Evolutionary conservation across 2,797 vertebrate genomes (phyloP).

Genomic region (Tapirus indicus): DNA sequence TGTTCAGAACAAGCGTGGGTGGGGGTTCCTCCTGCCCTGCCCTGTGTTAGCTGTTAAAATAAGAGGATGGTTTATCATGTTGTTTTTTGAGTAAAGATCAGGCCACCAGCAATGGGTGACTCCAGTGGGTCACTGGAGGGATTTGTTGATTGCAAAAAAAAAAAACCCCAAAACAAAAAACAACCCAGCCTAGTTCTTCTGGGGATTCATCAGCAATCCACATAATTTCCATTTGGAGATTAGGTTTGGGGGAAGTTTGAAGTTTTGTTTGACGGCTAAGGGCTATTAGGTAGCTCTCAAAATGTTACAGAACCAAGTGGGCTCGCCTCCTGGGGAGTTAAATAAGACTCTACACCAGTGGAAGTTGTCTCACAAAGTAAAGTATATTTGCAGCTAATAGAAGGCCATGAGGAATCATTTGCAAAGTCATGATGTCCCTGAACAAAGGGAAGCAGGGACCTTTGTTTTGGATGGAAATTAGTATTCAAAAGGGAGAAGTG

Average conservation of each 20-base stretch:
- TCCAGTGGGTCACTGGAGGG: background rate
- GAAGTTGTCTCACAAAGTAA: too few species aligned
- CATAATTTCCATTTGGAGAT: background rate
- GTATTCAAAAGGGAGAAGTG: too few species aligned
- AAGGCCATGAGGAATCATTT: too few species aligned
- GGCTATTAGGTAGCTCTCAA: background rate
- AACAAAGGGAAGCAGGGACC: too few species aligned
- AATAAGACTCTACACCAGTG: too few species aligned
- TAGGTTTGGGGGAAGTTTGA: background rate
- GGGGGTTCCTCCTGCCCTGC: constrained; percentile 76
- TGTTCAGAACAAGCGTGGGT: constrained; percentile 73
- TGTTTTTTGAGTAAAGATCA: constrained; percentile 68
- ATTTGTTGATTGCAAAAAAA: background rate
- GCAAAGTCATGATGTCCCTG: too few species aligned
- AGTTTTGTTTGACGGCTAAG: constrained; percentile 24
- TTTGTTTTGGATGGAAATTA: too few species aligned
- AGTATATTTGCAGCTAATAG: too few species aligned
- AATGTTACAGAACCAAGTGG: background rate
- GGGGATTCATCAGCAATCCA: background rate
- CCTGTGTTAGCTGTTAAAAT: constrained; percentile 75
- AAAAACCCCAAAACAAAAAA: background rate
- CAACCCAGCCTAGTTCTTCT: background rate
- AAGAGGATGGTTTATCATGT: constrained; percentile 17
- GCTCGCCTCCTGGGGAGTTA: too few species aligned
- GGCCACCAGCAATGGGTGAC: background rate